A percentile compares a stretch with the other conserved stretches of the same genome.
Evolutionary conservation across 2,888 invertebrate genomes (phyloP).

Genomic region (Leucophora obtusa): DNA sequence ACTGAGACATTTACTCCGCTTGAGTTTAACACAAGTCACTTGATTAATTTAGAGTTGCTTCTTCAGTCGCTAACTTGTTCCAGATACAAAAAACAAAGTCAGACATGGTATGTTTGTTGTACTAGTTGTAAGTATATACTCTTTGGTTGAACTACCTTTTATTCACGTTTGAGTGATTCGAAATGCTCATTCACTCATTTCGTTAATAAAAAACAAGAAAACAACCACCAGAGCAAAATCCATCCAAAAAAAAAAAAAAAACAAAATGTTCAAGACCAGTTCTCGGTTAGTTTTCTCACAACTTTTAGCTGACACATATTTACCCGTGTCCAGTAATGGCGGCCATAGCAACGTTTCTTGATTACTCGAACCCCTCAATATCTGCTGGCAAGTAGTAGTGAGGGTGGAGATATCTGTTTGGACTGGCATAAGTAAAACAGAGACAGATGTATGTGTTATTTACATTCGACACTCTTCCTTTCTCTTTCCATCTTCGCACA

Average conservation of each 20-base stretch:
- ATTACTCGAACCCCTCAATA: background rate
- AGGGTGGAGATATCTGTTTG: background rate
- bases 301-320: background rate
- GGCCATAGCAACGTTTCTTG: constrained; percentile 26
- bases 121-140: too few relatives aligned
- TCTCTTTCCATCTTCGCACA: constrained; percentile 24
- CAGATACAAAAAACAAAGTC: constrained; percentile 61
- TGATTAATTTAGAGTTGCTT: constrained; percentile 44
- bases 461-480: constrained; percentile 25
- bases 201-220: constrained; percentile 44
- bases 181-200: constrained; percentile 68
- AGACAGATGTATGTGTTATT: constrained; percentile 58
- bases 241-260: background rate
- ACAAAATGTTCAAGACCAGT: background rate
- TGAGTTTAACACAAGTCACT: constrained; percentile 72
- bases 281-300: constrained; percentile 10
- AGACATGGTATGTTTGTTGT: constrained; percentile 60
- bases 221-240: background rate
- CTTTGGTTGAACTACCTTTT: constrained; percentile 42
- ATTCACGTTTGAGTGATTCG: constrained; percentile 68
- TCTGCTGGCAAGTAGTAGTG: background rate
- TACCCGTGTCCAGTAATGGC: constrained; percentile 37
- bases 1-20: constrained; percentile 75
- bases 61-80: constrained; percentile 43
- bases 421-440: background rate